These are phyloP conservation scores for Cardinalis cardinalis DNA, from an alignment of 2,113 vertebrate species.

Conservation along the genomic window DNA sequence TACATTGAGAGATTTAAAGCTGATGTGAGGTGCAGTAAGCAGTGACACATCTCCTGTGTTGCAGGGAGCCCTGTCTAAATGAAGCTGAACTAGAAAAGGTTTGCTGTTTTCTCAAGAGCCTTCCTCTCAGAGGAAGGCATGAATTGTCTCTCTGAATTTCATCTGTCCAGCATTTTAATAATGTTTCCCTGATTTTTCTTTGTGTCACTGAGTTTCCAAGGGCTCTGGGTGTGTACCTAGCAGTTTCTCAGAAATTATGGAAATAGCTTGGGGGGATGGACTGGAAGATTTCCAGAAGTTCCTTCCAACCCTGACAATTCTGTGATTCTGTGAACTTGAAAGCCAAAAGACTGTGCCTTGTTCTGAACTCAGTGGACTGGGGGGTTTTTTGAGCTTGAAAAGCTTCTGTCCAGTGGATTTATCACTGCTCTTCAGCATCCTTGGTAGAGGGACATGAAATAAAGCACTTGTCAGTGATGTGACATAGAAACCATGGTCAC, in stretches of 20 bases:
- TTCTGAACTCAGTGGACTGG: background rate
- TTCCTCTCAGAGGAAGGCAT: background rate
- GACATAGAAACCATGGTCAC: rapidly evolving
- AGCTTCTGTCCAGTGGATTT: background rate
- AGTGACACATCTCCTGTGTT: background rate
- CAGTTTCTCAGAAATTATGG: background rate
- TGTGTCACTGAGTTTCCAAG: background rate
- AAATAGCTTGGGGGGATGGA: rapidly evolving
- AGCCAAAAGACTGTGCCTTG: background rate
- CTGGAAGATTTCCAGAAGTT: background rate
- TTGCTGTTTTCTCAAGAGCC: background rate
- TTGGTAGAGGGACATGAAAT: background rate
- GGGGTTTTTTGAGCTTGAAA: background rate
- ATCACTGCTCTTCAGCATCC: background rate
- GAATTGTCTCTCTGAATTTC: background rate
- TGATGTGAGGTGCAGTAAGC: background rate
- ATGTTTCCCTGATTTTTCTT: background rate
- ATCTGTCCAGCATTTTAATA: background rate
- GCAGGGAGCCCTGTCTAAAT: background rate
- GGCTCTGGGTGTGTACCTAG: background rate
- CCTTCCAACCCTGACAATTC: background rate
- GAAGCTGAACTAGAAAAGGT: background rate
- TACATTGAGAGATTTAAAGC: background rate
- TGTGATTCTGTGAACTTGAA: background rate
- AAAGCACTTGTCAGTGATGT: background rate